Evolutionary conservation across 2,797 vertebrate genomes (phyloP).

Genomic region (Falco columbarius): DNA sequence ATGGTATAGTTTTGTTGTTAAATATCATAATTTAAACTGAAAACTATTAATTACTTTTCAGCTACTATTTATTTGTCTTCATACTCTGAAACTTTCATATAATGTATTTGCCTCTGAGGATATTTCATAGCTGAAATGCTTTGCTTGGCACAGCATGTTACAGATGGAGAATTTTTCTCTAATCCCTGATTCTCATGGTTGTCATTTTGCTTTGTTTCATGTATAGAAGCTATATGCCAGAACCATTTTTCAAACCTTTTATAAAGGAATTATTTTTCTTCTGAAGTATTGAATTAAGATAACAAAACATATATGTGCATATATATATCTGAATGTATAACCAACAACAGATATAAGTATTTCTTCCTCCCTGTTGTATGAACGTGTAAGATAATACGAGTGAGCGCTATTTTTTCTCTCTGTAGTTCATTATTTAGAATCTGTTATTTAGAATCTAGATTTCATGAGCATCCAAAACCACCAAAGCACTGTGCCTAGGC

Average conservation of each 20-base stretch:
- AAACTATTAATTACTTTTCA: neutral
- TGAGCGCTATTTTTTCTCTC: neutral
- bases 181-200: constrained; percentile 4
- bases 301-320: neutral
- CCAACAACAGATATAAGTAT: neutral
- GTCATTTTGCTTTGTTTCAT: constrained; percentile 47
- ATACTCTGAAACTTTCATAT: neutral
- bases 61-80: neutral
- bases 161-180: constrained; percentile 38
- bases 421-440: neutral
- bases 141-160: constrained; percentile 15
- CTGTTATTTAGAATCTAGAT: neutral
- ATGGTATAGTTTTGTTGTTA: neutral
- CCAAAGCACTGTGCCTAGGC: neutral
- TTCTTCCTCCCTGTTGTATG: neutral
- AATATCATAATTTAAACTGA: neutral
- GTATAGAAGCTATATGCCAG: neutral
- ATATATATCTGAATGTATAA: neutral
- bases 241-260: neutral
- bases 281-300: neutral
- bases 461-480: neutral
- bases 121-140: constrained; percentile 33
- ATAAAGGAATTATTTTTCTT: neutral
- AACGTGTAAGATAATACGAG: neutral
- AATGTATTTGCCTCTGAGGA: constrained; percentile 21